These are phyloP conservation scores for Microctenopoma lineatum DNA, from an alignment of 2,797 vertebrate genomes.

Conservation along the genomic window DNA sequence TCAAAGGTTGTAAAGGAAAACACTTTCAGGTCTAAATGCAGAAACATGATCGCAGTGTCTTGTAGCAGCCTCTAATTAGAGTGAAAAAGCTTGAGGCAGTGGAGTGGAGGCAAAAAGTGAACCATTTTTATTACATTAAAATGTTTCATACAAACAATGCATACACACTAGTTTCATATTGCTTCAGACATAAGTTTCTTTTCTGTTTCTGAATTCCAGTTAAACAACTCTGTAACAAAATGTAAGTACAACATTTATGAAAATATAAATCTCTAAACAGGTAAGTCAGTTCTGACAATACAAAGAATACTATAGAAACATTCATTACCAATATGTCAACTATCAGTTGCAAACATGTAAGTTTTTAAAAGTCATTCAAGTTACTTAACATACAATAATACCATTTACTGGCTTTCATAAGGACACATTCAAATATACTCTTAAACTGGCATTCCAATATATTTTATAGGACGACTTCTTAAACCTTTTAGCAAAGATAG, in stretches of 20 bases:
- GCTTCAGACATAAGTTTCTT: conserved; percentile 90
- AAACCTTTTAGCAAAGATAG: conserved; percentile 81
- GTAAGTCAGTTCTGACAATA: conserved; percentile 95
- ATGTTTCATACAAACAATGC: conserved; percentile 98
- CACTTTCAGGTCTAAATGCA: conserved; percentile 14
- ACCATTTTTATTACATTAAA: conserved; percentile 88
- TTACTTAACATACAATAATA: conserved; percentile 94
- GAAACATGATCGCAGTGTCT: conserved; percentile 3
- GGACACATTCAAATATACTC: conserved; percentile 92
- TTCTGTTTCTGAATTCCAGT: conserved; percentile 85
- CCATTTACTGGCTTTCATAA: conserved; percentile 89
- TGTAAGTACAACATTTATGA: conserved; percentile 99
- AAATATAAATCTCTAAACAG: conserved; percentile 99
- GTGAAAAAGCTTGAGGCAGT: conserved; percentile 23
- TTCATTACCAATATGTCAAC: conserved; percentile 94
- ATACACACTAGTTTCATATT: conserved; percentile 98
- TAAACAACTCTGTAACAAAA: conserved; percentile 99
- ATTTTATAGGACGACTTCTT: conserved; percentile 77
- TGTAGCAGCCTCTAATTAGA: conserved; percentile 12
- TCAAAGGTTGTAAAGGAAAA: conserved; percentile 10
- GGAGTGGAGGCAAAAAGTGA: conserved; percentile 80
- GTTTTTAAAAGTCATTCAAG: conserved; percentile 98
- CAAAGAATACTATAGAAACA: conserved; percentile 99
- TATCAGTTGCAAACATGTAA: conserved; percentile 97
- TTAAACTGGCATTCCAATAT: conserved; percentile 88